phyloP scores from a whole-genome alignment of 2,797 vertebrate species.

The Buphagus erythrorhynchus region DNA sequence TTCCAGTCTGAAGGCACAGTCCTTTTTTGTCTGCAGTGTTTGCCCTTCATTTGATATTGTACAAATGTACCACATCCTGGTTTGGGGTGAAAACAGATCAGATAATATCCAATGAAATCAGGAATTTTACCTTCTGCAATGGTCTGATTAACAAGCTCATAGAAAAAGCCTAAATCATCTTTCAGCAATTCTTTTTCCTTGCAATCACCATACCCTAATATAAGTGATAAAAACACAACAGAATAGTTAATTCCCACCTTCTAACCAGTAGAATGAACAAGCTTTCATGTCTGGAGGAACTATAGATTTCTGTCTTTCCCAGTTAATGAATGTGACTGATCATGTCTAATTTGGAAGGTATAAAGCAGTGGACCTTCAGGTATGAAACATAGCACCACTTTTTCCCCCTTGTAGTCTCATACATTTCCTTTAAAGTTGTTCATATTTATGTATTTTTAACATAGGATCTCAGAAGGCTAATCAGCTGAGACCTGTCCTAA shows the following conservation, averaged over 20 bases:
- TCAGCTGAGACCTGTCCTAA: neutral
- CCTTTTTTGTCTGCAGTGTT: neutral
- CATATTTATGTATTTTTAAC: neutral
- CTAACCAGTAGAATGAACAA: neutral
- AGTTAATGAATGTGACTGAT: neutral
- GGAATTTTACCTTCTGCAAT: neutral
- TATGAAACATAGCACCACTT: neutral
- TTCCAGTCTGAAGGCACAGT: neutral
- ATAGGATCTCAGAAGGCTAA: neutral
- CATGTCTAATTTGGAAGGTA: neutral
- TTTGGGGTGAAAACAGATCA: neutral
- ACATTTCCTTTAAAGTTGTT: neutral
- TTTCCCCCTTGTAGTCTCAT: neutral
- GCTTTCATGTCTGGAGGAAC: neutral
- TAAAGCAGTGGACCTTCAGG: neutral
- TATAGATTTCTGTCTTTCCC: neutral
- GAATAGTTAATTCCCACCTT: neutral
- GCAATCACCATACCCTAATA: neutral
- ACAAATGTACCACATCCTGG: rapidly evolving
- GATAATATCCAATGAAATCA: neutral
- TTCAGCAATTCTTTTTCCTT: neutral
- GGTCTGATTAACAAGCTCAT: neutral
- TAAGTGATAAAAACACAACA: neutral
- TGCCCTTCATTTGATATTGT: neutral
- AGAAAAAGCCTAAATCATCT: neutral